These are phyloP conservation scores for Linnaemya tessellans DNA, from an alignment of 2,888 invertebrate species.

Conservation along the genomic window DNA sequence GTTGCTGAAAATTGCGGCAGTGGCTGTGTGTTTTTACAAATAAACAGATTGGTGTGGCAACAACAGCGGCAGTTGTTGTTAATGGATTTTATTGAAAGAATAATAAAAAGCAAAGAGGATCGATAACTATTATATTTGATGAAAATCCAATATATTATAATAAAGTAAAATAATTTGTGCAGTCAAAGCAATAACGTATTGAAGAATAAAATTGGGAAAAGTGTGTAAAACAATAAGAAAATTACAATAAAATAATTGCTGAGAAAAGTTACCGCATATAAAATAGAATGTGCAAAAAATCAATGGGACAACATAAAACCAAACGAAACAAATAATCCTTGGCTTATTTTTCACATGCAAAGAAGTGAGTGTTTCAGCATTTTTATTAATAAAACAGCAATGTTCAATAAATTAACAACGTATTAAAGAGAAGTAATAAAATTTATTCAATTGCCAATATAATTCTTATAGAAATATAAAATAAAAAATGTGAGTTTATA, in stretches of 20 bases:
- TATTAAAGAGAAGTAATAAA: background rate
- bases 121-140: background rate
- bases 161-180: background rate
- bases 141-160: background rate
- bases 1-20: constrained; percentile 50
- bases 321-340: constrained; percentile 43
- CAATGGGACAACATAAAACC: constrained; percentile 42
- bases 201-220: background rate
- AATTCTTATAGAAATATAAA: background rate
- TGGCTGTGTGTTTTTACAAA: constrained; percentile 61
- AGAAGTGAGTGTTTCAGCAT: constrained; percentile 29
- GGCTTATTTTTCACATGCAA: constrained; percentile 41
- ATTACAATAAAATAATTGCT: constrained; percentile 24
- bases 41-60: constrained; percentile 61
- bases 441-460: background rate
- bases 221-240: background rate
- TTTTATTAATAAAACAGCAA: background rate
- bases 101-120: constrained; percentile 34
- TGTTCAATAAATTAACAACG: background rate
- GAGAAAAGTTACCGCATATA: constrained; percentile 35
- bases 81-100: constrained; percentile 13
- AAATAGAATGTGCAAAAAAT: constrained; percentile 60
- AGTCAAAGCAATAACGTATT: background rate
- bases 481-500: constrained; percentile 13
- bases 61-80: constrained; percentile 50